Evolutionary conservation across 2,113 vertebrate genomes (phyloP).

Genomic region (Dolichotis patagonum): DNA sequence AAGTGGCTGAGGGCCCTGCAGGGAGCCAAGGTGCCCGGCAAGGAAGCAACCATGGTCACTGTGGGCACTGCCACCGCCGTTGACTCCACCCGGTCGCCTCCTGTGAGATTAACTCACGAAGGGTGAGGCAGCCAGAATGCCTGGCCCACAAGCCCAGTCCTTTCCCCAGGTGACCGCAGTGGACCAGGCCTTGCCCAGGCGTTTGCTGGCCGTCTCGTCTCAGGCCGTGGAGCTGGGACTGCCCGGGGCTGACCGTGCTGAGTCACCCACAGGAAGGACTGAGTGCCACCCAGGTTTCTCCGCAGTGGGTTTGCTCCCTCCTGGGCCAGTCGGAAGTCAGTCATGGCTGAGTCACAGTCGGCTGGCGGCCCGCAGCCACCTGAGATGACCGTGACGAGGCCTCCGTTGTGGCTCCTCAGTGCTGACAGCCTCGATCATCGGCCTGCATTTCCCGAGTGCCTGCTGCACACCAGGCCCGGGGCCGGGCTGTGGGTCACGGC

Average conservation of each 20-base stretch:
- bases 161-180: not conserved
- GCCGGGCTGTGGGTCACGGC: accelerated
- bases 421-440: not conserved
- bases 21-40: not conserved
- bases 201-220: not conserved
- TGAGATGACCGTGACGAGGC: not conserved
- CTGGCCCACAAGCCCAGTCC: not conserved
- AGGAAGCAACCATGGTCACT: not conserved
- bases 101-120: not conserved
- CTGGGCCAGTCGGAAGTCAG: not conserved
- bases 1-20: not conserved
- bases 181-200: not conserved
- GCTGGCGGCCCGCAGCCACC: not conserved
- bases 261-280: not conserved
- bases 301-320: not conserved
- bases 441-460: not conserved
- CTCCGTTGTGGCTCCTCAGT: not conserved
- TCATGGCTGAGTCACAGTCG: not conserved
- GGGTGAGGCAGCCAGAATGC: not conserved
- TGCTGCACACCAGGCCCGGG: not conserved
- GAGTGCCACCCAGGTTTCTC: not conserved
- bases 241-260: not conserved
- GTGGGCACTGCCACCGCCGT: not conserved
- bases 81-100: not conserved
- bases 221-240: not conserved